Base-by-base conservation (phyloP, 2,113 vertebrate species). In the Rhombomys opimus region DNA sequence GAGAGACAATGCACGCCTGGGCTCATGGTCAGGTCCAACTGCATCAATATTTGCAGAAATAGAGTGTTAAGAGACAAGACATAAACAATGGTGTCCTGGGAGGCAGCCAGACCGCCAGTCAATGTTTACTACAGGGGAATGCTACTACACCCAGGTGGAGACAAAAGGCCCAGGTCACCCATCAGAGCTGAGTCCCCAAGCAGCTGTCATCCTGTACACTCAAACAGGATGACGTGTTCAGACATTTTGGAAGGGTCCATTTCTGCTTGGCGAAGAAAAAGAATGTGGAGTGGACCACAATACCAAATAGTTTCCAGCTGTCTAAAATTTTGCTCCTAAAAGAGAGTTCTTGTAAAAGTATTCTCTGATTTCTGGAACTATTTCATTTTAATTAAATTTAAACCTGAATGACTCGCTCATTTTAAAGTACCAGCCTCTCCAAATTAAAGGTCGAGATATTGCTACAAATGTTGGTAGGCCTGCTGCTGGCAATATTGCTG, bases 221-320 rank as follows among this genome's bases (percentile, higher is more conserved):
- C 88, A 95, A 93, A 68, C 1, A 90, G 41, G 35, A 38, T 30
- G 12, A 73, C 84, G 12, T 52, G 50, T 61, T 93, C 41, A 89
- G 57, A 93, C 63, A 90, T 95, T 88, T 85, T 20, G 4, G 93
- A 90, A 96, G 92, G 61, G 63, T 96, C 46, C n/a, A 82, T 32
- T 59, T 92, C 11, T 78, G 22, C 9, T 2, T 30, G 63, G 38
- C 41, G 6, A n/a, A 72, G 10, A 46, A 87, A 91, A 32, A 38
- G 9, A 59, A 85, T 10, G 52, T 46, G 20, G 38, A 94, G 77
- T 30, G 93, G 67, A 86, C 67, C 41, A n/a, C 41, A 91, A 57
- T 94, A 93, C 77, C 32, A 96, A 96, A 95, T 86, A 59, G 81
- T 10, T 82, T 67, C 87, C 87, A 93, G 76, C 70, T 97, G 75